Percentiles rank a stretch among this genome's conserved stretches.
These are phyloP conservation scores for Carcina quercana DNA, from an alignment of 2,888 invertebrate species.

Conservation along the genomic window DNA sequence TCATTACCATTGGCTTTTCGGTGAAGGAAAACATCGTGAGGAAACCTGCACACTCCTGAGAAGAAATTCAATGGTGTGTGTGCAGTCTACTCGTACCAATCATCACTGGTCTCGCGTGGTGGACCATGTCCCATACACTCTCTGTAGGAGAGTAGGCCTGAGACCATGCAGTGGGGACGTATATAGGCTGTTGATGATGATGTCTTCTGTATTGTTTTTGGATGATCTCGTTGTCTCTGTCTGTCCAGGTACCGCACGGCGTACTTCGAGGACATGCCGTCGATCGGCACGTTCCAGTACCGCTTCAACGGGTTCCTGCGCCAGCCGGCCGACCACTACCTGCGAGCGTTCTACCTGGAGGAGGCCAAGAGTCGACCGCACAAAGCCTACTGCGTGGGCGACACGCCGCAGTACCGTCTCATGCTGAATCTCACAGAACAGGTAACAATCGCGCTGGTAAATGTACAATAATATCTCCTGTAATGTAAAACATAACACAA, in stretches of 20 bases:
- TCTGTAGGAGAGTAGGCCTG: no score
- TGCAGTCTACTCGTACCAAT: no score
- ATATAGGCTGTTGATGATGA: no score
- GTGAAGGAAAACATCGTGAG: no score
- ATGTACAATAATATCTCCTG: background rate
- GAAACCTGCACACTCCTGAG: no score
- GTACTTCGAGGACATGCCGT: slow-evolving; percentile 90
- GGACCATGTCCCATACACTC: no score
- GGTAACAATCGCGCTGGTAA: slow-evolving; percentile 64
- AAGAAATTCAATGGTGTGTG: no score
- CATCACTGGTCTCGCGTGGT: no score
- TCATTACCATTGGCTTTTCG: no score
- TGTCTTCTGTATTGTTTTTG: no score
- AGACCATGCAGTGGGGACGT: no score
- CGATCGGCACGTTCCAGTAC: slow-evolving; percentile 91
- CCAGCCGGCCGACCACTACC: slow-evolving; percentile 93
- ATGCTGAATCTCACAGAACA: slow-evolving; percentile 79
- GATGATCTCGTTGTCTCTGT: no score
- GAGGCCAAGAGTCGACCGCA: slow-evolving; percentile 44
- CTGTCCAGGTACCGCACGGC: slow-evolving; percentile 78
- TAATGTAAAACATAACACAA: background rate
- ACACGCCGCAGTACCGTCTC: slow-evolving; percentile 79
- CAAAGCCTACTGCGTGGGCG: slow-evolving; percentile 74
- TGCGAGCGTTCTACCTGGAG: slow-evolving; percentile 86
- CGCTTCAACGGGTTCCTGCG: slow-evolving; percentile 88